Evolutionary conservation across 23 tunicate species (phyloP).

Genomic region (Clavelina lepadiformis): DNA sequence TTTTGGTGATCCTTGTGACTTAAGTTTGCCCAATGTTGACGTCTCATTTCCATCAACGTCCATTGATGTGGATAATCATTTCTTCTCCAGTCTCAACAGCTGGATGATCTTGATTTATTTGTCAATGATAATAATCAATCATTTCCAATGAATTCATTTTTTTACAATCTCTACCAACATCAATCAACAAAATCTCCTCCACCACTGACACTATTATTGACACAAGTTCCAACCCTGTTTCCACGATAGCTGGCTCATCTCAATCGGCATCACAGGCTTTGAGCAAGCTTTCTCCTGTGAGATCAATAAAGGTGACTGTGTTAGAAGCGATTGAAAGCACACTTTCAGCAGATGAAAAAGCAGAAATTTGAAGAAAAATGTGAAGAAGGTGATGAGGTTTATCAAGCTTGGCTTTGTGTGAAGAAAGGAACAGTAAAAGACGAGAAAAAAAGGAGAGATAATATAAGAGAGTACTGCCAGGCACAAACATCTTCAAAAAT

Average conservation of each 20-base stretch:
- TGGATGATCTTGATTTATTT: too few species aligned
- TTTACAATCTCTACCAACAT: too few species aligned
- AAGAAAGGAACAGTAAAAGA: background rate
- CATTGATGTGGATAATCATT: too few species aligned
- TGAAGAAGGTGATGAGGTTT: background rate
- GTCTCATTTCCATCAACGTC: background rate
- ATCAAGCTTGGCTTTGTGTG: background rate
- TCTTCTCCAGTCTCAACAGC: too few species aligned
- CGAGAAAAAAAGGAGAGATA: background rate
- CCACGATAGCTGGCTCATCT: too few species aligned
- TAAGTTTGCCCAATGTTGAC: background rate
- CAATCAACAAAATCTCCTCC: background rate
- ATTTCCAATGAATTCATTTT: too few species aligned
- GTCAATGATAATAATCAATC: too few species aligned
- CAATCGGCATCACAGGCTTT: background rate
- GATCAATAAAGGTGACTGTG: background rate
- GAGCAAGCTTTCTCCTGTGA: background rate
- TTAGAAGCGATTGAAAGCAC: too few species aligned
- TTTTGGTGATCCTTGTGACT: background rate
- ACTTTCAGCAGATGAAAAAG: too few species aligned
- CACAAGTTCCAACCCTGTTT: background rate
- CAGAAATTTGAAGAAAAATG: background rate
- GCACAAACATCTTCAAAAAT: background rate
- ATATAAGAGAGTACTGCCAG: background rate
- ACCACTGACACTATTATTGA: background rate